Conservation (phyloP, 2,797 vertebrate species). For the Zalophus californianus region DNA sequence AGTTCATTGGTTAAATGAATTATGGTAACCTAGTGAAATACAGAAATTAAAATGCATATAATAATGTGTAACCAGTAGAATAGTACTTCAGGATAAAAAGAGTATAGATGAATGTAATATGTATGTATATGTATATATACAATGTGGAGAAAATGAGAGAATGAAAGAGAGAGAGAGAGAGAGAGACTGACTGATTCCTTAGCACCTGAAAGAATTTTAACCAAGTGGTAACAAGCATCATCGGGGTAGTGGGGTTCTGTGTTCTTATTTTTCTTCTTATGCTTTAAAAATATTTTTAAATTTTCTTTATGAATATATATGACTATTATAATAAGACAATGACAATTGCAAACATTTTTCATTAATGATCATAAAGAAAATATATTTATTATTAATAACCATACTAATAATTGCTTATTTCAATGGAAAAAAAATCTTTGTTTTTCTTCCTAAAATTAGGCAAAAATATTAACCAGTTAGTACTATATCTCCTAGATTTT, state of each 20-base stretch:
- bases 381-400: not conserved
- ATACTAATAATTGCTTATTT: not conserved
- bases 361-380: not conserved
- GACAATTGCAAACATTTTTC: not conserved
- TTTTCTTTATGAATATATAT: not conserved
- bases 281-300: not conserved
- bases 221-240: not conserved
- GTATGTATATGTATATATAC: not conserved
- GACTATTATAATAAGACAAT: not conserved
- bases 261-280: conserved; percentile 14
- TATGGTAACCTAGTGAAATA: not conserved
- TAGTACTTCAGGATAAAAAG: not conserved
- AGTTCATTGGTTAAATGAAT: conserved; percentile 32
- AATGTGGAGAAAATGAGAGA: not conserved
- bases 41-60: not conserved
- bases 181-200: not conserved
- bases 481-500: not conserved
- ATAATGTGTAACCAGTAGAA: not conserved
- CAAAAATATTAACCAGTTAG: not conserved
- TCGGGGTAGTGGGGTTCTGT: not conserved
- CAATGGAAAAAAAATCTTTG: not conserved
- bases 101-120: not conserved
- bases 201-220: not conserved
- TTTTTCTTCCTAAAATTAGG: not conserved
- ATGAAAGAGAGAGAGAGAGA: not conserved